A percentile compares a stretch with the other conserved stretches of the same genome.
Evolutionary conservation across 2,113 vertebrate genomes (phyloP).

Genomic region (Semnornis frantzii): DNA sequence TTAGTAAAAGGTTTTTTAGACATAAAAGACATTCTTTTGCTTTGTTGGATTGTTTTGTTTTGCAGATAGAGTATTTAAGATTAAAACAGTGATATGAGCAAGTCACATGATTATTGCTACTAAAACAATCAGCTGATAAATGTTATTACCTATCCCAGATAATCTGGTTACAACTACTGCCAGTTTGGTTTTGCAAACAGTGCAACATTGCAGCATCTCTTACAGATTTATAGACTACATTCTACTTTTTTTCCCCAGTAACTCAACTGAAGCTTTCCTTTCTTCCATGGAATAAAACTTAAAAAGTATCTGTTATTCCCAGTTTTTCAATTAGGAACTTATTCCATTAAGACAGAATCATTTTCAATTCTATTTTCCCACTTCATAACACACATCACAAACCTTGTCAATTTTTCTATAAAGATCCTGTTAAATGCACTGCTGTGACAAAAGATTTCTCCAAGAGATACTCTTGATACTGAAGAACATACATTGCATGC

Average conservation of each 20-base stretch:
- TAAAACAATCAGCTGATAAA: background rate
- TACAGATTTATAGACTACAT: background rate
- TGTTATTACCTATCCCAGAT: background rate
- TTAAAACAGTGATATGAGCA: background rate
- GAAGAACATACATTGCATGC: slow-evolving; percentile 21
- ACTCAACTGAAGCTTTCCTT: background rate
- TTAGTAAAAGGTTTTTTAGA: background rate
- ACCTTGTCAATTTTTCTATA: background rate
- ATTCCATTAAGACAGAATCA: background rate
- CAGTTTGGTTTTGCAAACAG: background rate
- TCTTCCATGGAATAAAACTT: background rate
- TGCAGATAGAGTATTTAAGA: background rate
- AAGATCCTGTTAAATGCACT: background rate
- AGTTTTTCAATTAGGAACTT: background rate
- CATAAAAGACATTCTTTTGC: background rate
- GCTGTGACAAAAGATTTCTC: background rate
- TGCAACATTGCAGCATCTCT: background rate
- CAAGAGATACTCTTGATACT: background rate
- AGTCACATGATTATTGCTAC: background rate
- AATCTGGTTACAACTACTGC: background rate
- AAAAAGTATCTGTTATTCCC: background rate
- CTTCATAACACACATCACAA: fast-evolving
- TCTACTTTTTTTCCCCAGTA: background rate
- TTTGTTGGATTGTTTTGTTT: background rate
- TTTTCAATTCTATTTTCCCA: background rate